phyloP scores from a whole-genome alignment of 2,113 vertebrate species.

The Paramormyrops kingsleyae region DNA sequence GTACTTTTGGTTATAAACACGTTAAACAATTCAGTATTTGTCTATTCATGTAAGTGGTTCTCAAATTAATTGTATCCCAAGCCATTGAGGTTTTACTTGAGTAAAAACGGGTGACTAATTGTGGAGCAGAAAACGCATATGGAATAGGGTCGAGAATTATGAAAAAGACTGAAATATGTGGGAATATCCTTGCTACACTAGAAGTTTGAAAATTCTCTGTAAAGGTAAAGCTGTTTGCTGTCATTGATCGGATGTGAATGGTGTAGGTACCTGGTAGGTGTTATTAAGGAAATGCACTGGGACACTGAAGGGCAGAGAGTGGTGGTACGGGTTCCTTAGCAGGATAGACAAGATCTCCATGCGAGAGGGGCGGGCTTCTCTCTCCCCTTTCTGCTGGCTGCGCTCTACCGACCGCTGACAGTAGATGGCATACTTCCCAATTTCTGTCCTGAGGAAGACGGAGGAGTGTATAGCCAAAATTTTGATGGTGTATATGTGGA shows the following conservation, averaged over 20 bases:
- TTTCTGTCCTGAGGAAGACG: slow-evolving; percentile 73
- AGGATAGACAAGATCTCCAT: slow-evolving; percentile 97
- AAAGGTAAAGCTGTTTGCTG: not conserved
- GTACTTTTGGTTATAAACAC: not conserved
- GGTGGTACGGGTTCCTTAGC: slow-evolving; percentile 92
- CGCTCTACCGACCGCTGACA: slow-evolving; percentile 91
- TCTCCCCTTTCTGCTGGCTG: slow-evolving; percentile 83
- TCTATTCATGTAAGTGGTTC: not conserved
- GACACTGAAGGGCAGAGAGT: slow-evolving; percentile 91
- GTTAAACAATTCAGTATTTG: not conserved
- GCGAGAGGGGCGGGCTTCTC: slow-evolving; percentile 83
- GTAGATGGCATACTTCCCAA: slow-evolving; percentile 94
- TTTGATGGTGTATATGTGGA: not conserved
- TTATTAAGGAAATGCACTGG: slow-evolving; percentile 96
- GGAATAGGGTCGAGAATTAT: not conserved
- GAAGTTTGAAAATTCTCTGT: not conserved
- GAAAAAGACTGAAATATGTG: not conserved
- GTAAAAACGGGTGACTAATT: not conserved
- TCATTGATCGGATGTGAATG: not conserved
- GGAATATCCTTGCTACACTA: not conserved
- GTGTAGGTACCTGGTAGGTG: slow-evolving; percentile 80
- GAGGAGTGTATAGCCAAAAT: not conserved
- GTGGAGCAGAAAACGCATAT: not conserved
- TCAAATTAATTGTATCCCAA: not conserved
- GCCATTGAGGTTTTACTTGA: not conserved